phyloP scores from a whole-genome alignment of 37 sponge, comb jelly and placozoan species.

The Tethya wilhelma region DNA sequence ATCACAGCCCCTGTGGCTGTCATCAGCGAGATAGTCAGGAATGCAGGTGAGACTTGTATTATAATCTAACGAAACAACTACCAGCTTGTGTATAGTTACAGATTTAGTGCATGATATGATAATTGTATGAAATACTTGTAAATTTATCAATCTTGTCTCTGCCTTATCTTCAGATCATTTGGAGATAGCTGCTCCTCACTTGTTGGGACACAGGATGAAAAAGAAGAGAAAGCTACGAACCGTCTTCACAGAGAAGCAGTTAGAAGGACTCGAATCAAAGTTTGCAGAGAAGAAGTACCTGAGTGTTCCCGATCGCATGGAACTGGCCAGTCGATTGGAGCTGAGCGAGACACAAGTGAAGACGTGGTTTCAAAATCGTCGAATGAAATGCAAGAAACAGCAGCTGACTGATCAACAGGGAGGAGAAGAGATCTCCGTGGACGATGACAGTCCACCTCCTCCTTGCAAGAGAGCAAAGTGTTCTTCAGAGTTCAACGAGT shows the following conservation, averaged over 20 bases:
- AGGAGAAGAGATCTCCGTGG: too few relatives aligned
- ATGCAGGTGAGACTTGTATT: slow-evolving; percentile 1
- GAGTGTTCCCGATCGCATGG: slow-evolving; percentile 92
- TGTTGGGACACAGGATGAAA: slow-evolving; percentile 39
- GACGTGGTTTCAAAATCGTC: slow-evolving; percentile 96
- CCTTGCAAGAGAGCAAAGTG: slow-evolving; percentile 23
- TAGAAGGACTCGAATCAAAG: slow-evolving; percentile 90
- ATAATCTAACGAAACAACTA: too few relatives aligned
- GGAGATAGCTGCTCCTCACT: neutral
- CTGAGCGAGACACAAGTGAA: slow-evolving; percentile 97
- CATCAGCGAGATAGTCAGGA: slow-evolving; percentile 55
- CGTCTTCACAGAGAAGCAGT: slow-evolving; percentile 93
- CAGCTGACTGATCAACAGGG: slow-evolving; percentile 29
- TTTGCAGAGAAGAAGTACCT: slow-evolving; percentile 95
- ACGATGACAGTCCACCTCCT: slow-evolving; percentile 9
- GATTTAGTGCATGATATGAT: neutral
- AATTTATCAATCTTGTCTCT: neutral
- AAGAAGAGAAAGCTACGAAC: slow-evolving; percentile 90
- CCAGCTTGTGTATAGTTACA: neutral
- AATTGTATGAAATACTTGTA: neutral
- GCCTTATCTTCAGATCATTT: neutral
- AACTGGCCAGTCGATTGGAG: slow-evolving; percentile 83
- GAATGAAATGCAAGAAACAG: slow-evolving; percentile 95
- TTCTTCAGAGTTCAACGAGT: slow-evolving; percentile 14
- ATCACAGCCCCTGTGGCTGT: slow-evolving; percentile 48